Evolutionary conservation across 2,797 vertebrate genomes (phyloP).

Genomic region (Jordanella pulchra): DNA sequence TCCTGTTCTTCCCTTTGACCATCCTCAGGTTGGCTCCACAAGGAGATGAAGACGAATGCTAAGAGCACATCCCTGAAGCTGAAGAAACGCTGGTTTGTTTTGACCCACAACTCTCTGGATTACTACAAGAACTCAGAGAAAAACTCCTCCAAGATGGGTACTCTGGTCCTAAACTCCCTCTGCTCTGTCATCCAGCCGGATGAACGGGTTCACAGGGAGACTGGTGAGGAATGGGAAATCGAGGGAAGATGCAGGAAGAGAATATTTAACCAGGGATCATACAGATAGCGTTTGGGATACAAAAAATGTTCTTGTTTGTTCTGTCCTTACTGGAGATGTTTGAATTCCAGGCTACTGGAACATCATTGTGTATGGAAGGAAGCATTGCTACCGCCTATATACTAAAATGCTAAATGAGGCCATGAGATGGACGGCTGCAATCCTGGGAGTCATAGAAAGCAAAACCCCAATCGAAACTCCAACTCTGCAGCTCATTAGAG

Average conservation of each 20-base stretch:
- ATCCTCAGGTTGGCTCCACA: slow-evolving; percentile 89
- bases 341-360: slow-evolving; percentile 88
- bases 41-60: slow-evolving; percentile 88
- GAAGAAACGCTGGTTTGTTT: slow-evolving; percentile 94
- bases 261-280: slow-evolving; percentile 53
- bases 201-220: slow-evolving; percentile 89
- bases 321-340: background rate
- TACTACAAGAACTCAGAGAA: slow-evolving; percentile 92
- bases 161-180: slow-evolving; percentile 91
- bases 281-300: slow-evolving; percentile 7
- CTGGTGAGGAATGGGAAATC: slow-evolving; percentile 75
- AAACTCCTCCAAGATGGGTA: slow-evolving; percentile 89
- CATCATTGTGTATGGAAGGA: slow-evolving; percentile 89
- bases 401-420: slow-evolving; percentile 91
- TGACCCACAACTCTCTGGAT: slow-evolving; percentile 90
- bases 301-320: background rate
- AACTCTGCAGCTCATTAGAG: slow-evolving; percentile 91
- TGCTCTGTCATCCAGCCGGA: slow-evolving; percentile 90
- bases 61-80: slow-evolving; percentile 90
- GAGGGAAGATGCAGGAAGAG: slow-evolving; percentile 8
- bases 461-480: slow-evolving; percentile 92
- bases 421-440: slow-evolving; percentile 89
- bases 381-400: slow-evolving; percentile 90
- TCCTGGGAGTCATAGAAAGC: slow-evolving; percentile 91
- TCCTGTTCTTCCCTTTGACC: background rate